These are phyloP conservation scores for Neoniphon sammara DNA, from an alignment of 2,797 vertebrate species.

Conservation along the genomic window DNA sequence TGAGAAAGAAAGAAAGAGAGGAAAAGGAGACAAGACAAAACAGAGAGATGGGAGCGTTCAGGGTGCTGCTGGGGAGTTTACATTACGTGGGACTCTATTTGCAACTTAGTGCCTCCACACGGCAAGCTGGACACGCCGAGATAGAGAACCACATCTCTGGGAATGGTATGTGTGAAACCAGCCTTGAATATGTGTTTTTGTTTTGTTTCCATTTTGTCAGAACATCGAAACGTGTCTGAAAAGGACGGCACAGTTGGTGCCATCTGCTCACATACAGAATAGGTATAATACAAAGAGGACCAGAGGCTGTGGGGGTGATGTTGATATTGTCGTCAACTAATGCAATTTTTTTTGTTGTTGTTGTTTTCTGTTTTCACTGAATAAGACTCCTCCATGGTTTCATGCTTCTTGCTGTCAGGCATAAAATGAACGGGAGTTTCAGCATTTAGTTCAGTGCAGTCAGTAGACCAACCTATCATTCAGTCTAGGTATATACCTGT, in stretches of 20 bases:
- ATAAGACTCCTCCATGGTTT: not conserved
- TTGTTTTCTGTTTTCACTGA: slow-evolving; percentile 11
- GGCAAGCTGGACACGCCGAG: slow-evolving; percentile 84
- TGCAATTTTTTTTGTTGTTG: slow-evolving; percentile 22
- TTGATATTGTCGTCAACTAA: slow-evolving; percentile 24
- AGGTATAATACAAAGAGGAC: slow-evolving; percentile 59
- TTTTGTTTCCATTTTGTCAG: not conserved
- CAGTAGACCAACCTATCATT: slow-evolving; percentile 15
- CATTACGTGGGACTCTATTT: slow-evolving; percentile 94
- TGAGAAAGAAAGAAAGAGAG: slow-evolving; percentile 75
- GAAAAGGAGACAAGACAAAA: slow-evolving; percentile 55
- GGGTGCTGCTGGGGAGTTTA: slow-evolving; percentile 88
- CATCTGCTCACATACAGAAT: slow-evolving; percentile 50
- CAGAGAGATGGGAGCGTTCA: slow-evolving; percentile 87
- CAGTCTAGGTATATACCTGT: not conserved
- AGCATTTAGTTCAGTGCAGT: not conserved
- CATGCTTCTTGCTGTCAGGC: not conserved
- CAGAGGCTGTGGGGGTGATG: slow-evolving; percentile 22
- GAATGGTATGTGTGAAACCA: slow-evolving; percentile 84
- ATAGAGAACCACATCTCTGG: slow-evolving; percentile 87
- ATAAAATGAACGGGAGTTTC: slow-evolving; percentile 15
- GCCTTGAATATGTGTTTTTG: not conserved
- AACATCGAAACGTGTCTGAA: slow-evolving; percentile 9
- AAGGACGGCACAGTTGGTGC: slow-evolving; percentile 48
- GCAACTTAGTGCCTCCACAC: slow-evolving; percentile 88